Evolutionary conservation across 2,888 invertebrate species (phyloP).

Genomic region (Neria commutata): DNA sequence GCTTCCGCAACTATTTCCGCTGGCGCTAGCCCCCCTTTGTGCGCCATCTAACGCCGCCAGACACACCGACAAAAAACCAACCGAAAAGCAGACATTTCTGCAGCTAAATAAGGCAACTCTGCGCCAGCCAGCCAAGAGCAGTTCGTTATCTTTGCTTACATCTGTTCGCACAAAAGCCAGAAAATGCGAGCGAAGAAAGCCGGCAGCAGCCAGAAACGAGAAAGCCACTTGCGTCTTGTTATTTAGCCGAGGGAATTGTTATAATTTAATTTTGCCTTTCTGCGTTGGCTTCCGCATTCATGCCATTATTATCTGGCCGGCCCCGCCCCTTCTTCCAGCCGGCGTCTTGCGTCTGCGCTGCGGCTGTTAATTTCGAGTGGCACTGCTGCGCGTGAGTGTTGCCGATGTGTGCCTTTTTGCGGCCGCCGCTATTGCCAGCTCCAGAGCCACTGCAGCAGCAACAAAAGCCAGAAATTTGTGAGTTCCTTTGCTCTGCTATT

Average conservation of each 20-base stretch:
- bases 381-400: background rate
- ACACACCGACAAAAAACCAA: conserved; percentile 16
- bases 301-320: conserved; percentile 14
- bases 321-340: background rate
- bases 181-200: conserved; percentile 12
- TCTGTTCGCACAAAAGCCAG: conserved; percentile 29
- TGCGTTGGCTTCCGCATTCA: conserved; percentile 9
- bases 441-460: background rate
- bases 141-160: conserved; percentile 35
- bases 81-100: conserved; percentile 16
- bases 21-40: background rate
- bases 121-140: conserved; percentile 19
- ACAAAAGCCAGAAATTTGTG: too few species aligned
- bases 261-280: conserved; percentile 40
- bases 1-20: conserved; percentile 17
- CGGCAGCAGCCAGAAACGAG: conserved; percentile 7
- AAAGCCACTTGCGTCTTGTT: too few species aligned
- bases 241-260: conserved; percentile 40
- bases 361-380: background rate
- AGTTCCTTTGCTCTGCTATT: background rate
- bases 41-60: background rate
- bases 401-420: background rate
- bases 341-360: background rate
- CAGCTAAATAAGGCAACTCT: conserved; percentile 8
- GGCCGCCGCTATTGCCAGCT: background rate